Base-by-base conservation (phyloP, 2,888 invertebrate genomes). In the Euzophera pinguis region DNA sequence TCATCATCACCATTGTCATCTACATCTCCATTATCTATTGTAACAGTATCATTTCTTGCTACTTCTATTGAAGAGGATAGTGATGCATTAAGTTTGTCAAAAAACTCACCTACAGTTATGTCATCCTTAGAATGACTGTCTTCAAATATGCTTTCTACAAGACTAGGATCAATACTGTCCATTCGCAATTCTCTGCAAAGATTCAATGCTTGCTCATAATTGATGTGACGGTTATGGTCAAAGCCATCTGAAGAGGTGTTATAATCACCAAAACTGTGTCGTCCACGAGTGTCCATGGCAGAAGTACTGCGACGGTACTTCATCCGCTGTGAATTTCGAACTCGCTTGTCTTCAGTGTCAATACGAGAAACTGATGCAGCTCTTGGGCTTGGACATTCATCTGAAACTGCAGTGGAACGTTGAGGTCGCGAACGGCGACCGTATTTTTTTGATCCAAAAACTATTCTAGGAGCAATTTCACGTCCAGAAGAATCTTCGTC, bases 391-490 rank as follows among this genome's bases (percentile, higher is more conserved):
- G 64, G 59, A 0, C 67, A 59, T 27, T 65, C 72, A 5, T 67
- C 72, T 1, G 58, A 52, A 9, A 63, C 53, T 32, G 65, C 57
- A 7, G 64, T 50, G 14, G 61, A 53, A 49, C 79, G 79, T 58
- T 91, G 91, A 0, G 94, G 94, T 38, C 94, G 90, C 1, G 94
- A 94, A 45, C 95, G 89, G 0, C 95, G 90, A 0, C 95, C 95
- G 80, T 95, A 95, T 73, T 94, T 94, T 72, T 95, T 95, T 17
- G 93, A 91, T 1, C 95, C 95, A 65, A 93, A 93, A 0, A 94
- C 92, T 61, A 93, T 92, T 71, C 94, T 94, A 3, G 95, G 95
- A 0, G 93, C 94, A 9, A 94, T 93, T 80, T 95, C 95, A 37
- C 94, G 91, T 59, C 93, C 94, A 0, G 94, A 93, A 5, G 92